Base-by-base conservation (phyloP, 2,113 vertebrate species). In the Hippoglossus stenolepis region DNA sequence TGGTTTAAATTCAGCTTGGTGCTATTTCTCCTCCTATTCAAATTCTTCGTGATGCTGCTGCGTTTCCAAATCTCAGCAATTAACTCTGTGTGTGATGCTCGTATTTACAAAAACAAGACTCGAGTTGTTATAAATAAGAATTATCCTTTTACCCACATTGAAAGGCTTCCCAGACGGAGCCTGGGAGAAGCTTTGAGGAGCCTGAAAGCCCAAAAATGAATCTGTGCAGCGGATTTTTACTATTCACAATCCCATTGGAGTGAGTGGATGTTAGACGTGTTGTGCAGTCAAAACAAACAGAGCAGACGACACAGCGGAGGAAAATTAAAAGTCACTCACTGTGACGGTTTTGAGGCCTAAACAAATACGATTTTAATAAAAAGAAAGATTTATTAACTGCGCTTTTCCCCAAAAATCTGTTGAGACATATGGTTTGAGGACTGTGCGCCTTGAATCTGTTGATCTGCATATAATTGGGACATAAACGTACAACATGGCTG, bases 401-500 rank as follows among this genome's bases (percentile, higher is more conserved):
- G n/a, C 17, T 20, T 20, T 77, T 61, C 4, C 6, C n/a, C 0
- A 2, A 24, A 21, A 67, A 57, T 74, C 38, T 76, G 53, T 75
- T 58, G 8, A 64, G 38, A 80, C 53, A 70, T 69, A 54, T 74
- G 66, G 21, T 18, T 58, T 49, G 7, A 65, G 12, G 4, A 17
- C 3, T 4, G 5, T 8, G 14, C 73, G 49, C 20, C 65, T 12
- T 45, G 70, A 72, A 13, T 49, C 21, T 80, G 77, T 78, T 71
- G 63, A 73, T 78, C 18, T 78, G 68, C 18, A 70, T 87, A 53
- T 80, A 70, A 78, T 54, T 54, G 51, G 51, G 51, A 76, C 43
- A 65, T 64, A 31, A 70, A 71, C 66, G 21, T 1, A n/a, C 57
- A 65, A 67, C 65, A 2, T 26, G 43, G 54, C 51, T 79, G 43